Percentiles rank a stretch among this genome's conserved stretches.
phyloP scores from a whole-genome alignment of 2,113 vertebrate genomes.

The Periophthalmodon schlosseri region DNA sequence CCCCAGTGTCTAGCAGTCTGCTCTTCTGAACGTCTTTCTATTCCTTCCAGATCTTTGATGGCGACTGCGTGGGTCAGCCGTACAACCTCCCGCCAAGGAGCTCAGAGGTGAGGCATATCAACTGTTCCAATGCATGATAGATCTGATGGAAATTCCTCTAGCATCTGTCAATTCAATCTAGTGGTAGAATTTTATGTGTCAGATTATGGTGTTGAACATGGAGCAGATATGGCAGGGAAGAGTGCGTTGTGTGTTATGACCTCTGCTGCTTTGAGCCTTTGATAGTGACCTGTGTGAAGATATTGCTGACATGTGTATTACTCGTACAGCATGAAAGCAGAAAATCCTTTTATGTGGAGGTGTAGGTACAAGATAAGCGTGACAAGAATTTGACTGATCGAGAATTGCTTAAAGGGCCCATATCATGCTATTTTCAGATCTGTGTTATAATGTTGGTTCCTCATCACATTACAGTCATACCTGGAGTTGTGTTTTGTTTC shows the following conservation, averaged over 20 bases:
- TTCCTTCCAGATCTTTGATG: slow-evolving; percentile 85
- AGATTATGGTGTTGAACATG: slow-evolving; percentile 27
- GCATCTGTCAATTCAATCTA: slow-evolving; percentile 35
- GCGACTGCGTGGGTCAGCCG: slow-evolving; percentile 73
- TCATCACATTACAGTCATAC: no score
- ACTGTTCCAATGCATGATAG: slow-evolving; percentile 10
- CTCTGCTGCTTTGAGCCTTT: slow-evolving; percentile 30
- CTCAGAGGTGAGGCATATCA: slow-evolving; percentile 66
- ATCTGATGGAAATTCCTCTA: slow-evolving; percentile 32
- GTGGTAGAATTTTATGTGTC: slow-evolving; percentile 10
- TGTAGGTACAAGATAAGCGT: slow-evolving; percentile 45
- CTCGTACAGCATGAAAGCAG: slow-evolving; percentile 49
- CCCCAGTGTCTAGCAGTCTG: slow-evolving; percentile 35
- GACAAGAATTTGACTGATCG: slow-evolving; percentile 1
- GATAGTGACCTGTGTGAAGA: slow-evolving; percentile 30
- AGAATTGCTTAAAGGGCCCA: not conserved
- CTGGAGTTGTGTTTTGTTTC: no score
- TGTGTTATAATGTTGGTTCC: no score
- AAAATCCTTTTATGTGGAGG: slow-evolving; percentile 40
- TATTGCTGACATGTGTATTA: slow-evolving; percentile 26
- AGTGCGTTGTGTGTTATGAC: slow-evolving; percentile 30
- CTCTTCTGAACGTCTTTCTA: slow-evolving; percentile 23
- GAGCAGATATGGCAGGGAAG: slow-evolving; percentile 12
- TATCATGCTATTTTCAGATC: no score
- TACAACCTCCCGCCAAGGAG: slow-evolving; percentile 69